Evolutionary conservation across 2,888 invertebrate species (phyloP), one percentile per base, ranked within the genome.

Genomic region (Campoplex capitator): DNA sequence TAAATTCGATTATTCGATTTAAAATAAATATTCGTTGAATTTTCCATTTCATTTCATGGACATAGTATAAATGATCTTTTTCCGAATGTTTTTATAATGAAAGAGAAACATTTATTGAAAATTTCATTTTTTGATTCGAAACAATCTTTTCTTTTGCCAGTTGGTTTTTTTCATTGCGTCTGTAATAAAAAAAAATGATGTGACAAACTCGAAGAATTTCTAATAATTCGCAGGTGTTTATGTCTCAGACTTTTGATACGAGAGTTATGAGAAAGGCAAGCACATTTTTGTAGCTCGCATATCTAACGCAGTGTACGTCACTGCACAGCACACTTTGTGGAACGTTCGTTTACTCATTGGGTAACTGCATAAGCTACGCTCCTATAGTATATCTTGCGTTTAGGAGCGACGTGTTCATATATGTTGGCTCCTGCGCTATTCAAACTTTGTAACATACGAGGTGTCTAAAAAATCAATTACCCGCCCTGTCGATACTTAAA

Each of bases 341-440:
- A 32, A 79, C 86, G 86, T 83, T 79, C 78, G 79, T 51, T 77
- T 81, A 73, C 81, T 85, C 86, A 62, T 78, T 84, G 77, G 73
- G 78, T 78, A 67, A 73, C 83, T 84, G 71, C 62, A 68, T 78
- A 28, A 48, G 75, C 84, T 85, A 83, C 75, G 78, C 54, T 67
- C 83, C 62, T 83, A 83, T 83, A 86, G 23, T 23, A 86, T 86
- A 86, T 86, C 83, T 86, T 23, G 70, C 75, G 79, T 86, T 71
- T 58, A 70, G 79, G 32, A 62, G 83, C 54, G 38, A 75, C 23
- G 54, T 54, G 38, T 51, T 58, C 65, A 35, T 68, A 73, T 65
- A 75, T 42, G 35, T 45, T 42, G 18, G 45, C 18, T 23, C 54
- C 38, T 45, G 16, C 23, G 18, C 32, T 75, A 18, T 45, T 45